Base-by-base conservation (phyloP, 2,113 vertebrate species). In the Thamnophis sirtalis region DNA sequence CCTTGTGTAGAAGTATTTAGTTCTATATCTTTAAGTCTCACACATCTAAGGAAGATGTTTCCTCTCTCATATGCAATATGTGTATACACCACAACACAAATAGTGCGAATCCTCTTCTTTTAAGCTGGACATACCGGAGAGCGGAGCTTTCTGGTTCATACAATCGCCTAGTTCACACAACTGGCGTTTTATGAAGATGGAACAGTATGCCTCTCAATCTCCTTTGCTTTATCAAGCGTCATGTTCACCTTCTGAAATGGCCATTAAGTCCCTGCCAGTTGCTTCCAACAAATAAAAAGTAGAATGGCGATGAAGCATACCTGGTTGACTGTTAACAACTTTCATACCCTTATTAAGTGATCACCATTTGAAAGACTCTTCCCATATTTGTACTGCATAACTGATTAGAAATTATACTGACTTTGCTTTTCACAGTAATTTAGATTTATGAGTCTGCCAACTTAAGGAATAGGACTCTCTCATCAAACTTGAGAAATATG, bases 381-480 rank as follows among this genome's bases (percentile, higher is more conserved):
- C 91, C 90, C 84, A 93, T 26, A 93, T 22, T 58, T 1, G 4
- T 9, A 49, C 56, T 93, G 93, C 95, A 97, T 95, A 95, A 96
- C 87, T 48, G 26, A 96, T 95, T 95, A 95, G 89, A 92, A 94
- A 95, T 89, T 96, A 90, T 86, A 56, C 88, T 96, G 94, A 93
- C 89, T 95, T 90, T 96, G 53, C 33, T 95, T 89, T 96, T 96
- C 94, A 93, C 94, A 96, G 88, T 93, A 96, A 96, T 96, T 96
- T 94, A 95, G 95, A 96, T 96, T 96, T 97, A 97, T 96, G 96
- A 95, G 92, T 93, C 87, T 95, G 95, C 93, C 94, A 95, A 50
- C 94, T 94, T 95, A 96, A 96, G 87, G 93, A 97, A 97, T 95
- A 33, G 93, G 88, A 96, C 94, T 96, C 95, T 97, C 94, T 93